Evolutionary conservation across 2,888 invertebrate species (phyloP).

Genomic region (Celastrina argiolus): DNA sequence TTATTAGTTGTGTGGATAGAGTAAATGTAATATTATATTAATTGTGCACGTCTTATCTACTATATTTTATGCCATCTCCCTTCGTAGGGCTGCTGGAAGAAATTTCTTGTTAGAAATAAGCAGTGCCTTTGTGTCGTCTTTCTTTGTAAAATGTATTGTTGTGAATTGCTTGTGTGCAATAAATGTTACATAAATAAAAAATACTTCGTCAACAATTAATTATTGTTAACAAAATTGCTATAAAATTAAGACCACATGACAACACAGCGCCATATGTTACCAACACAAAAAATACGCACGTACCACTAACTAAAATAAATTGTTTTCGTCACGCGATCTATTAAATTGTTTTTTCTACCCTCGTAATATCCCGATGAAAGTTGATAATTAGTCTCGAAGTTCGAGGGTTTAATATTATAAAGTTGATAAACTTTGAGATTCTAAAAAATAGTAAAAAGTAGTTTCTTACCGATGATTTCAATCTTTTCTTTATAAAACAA

Average conservation of each 20-base stretch:
- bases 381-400: conserved; percentile 7
- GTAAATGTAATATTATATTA: too few relatives aligned
- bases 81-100: too few relatives aligned
- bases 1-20: too few relatives aligned
- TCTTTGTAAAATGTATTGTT: too few relatives aligned
- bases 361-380: conserved; percentile 11
- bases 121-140: too few relatives aligned
- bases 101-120: too few relatives aligned
- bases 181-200: too few relatives aligned
- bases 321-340: conserved; percentile 15
- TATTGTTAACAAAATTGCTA: neutral
- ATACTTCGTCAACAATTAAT: too few relatives aligned
- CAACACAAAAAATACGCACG: conserved; percentile 2
- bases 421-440: neutral
- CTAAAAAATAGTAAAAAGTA: neutral
- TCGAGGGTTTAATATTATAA: neutral
- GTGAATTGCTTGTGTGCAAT: too few relatives aligned
- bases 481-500: too few relatives aligned
- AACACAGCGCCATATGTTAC: conserved; percentile 11
- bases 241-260: conserved; percentile 6
- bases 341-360: conserved; percentile 16
- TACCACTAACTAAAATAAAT: neutral
- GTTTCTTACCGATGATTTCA: neutral
- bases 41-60: too few relatives aligned
- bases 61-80: too few relatives aligned